Evolutionary conservation across 92 coral and sea anemone genomes (phyloP).

Genomic region (Zoanthus sociatus): DNA sequence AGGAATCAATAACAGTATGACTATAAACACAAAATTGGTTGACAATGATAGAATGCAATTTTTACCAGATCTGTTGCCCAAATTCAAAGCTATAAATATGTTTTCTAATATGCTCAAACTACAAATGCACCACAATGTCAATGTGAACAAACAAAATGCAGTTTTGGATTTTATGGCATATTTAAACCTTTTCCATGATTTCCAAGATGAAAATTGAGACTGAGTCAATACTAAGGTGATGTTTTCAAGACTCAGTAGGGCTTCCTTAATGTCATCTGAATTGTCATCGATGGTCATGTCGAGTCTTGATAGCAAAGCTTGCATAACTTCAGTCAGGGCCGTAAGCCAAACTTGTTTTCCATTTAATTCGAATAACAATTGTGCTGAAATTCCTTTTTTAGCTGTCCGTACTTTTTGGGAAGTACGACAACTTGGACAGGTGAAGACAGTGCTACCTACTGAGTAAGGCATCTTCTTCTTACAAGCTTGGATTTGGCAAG

Average conservation of each 20-base stretch:
- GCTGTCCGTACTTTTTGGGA: slow-evolving; percentile 46
- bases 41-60: no score
- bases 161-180: slow-evolving; percentile 46
- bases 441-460: slow-evolving; percentile 25
- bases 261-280: slow-evolving; percentile 48
- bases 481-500: slow-evolving; percentile 45
- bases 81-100: no score
- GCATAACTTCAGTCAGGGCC: slow-evolving; percentile 60
- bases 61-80: no score
- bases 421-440: slow-evolving; percentile 32
- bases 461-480: slow-evolving; percentile 32
- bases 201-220: slow-evolving; percentile 1
- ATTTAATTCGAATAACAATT: slow-evolving; percentile 41
- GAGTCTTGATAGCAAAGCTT: slow-evolving; percentile 44
- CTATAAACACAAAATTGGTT: no score
- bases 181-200: slow-evolving; percentile 6
- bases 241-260: background rate
- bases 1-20: no score
- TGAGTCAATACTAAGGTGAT: slow-evolving; percentile 11
- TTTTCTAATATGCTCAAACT: no score
- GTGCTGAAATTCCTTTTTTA: slow-evolving; percentile 61
- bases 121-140: slow-evolving; percentile 8
- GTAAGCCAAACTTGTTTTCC: slow-evolving; percentile 64
- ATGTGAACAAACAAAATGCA: slow-evolving; percentile 42
- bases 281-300: slow-evolving; percentile 39